phyloP scores from a whole-genome alignment of 2,797 vertebrate genomes.

The Phrynocephalus vlangalii region DNA sequence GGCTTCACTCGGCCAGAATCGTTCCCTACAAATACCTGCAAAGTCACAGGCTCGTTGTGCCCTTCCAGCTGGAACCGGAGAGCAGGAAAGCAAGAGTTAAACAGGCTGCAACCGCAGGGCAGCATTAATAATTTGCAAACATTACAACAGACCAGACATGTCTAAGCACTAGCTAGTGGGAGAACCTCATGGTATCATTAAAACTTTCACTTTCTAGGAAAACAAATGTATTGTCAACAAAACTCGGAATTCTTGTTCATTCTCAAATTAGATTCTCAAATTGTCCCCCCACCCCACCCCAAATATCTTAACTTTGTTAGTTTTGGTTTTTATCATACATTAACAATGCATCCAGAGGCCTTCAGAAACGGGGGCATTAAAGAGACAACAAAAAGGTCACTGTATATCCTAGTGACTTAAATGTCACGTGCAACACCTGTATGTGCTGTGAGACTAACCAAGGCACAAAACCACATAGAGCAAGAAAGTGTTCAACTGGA shows the following conservation, averaged over 20 bases:
- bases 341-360: neutral
- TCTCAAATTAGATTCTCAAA: slow-evolving; percentile 17
- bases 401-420: neutral
- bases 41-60: slow-evolving; percentile 91
- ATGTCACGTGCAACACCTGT: neutral
- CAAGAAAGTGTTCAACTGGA: neutral
- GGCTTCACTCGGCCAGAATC: slow-evolving; percentile 96
- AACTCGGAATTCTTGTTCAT: neutral
- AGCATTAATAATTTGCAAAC: slow-evolving; percentile 26
- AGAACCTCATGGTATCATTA: neutral
- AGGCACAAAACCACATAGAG: neutral
- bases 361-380: neutral
- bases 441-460: neutral
- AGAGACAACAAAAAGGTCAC: neutral
- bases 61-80: slow-evolving; percentile 90
- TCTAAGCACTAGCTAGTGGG: neutral
- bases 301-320: neutral
- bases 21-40: slow-evolving; percentile 97
- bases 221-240: neutral
- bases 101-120: slow-evolving; percentile 3
- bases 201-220: neutral
- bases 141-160: neutral
- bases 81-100: slow-evolving; percentile 27
- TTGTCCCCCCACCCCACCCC: no score
- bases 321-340: neutral